A percentile compares a stretch with the other conserved stretches of the same genome.
Evolutionary conservation across 2,797 vertebrate species (phyloP).

Genomic region (Cottoperca gobio): DNA sequence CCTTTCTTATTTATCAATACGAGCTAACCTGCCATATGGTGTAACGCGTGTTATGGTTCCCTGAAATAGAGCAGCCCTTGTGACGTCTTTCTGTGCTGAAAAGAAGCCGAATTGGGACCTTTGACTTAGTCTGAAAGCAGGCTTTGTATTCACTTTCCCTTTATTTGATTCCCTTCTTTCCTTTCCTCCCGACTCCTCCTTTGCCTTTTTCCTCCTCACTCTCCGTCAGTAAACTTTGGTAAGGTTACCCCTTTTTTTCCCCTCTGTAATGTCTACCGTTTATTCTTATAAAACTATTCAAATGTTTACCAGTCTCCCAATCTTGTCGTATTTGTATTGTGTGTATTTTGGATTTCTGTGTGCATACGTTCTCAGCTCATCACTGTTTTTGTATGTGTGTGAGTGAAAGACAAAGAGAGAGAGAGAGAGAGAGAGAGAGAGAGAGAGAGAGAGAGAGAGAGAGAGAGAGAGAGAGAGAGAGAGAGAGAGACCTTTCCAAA

Average conservation of each 20-base stretch:
- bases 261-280: slow-evolving; percentile 7
- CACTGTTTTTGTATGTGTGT: background rate
- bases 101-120: slow-evolving; percentile 24
- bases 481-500: slow-evolving; percentile 4
- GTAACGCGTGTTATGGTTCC: slow-evolving; percentile 10
- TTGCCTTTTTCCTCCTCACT: slow-evolving; percentile 16
- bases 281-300: slow-evolving; percentile 20
- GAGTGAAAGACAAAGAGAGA: slow-evolving; percentile 6
- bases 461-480: too few species aligned
- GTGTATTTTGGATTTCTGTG: background rate
- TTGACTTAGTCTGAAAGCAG: slow-evolving; percentile 57
- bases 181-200: slow-evolving; percentile 14
- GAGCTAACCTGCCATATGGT: slow-evolving; percentile 35
- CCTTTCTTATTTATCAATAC: slow-evolving; percentile 20
- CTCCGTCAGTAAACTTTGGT: background rate
- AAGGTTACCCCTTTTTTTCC: background rate
- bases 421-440: slow-evolving; percentile 13
- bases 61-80: slow-evolving; percentile 50
- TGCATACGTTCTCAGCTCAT: background rate
- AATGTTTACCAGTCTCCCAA: background rate
- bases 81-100: slow-evolving; percentile 51
- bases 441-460: slow-evolving; percentile 9
- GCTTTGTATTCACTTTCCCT: slow-evolving; percentile 56
- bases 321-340: background rate
- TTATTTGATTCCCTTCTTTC: slow-evolving; percentile 28